Evolutionary conservation across 2,888 invertebrate species (phyloP), one percentile per base, ranked within the genome.

Genomic region (Hanleya hanleyi): DNA sequence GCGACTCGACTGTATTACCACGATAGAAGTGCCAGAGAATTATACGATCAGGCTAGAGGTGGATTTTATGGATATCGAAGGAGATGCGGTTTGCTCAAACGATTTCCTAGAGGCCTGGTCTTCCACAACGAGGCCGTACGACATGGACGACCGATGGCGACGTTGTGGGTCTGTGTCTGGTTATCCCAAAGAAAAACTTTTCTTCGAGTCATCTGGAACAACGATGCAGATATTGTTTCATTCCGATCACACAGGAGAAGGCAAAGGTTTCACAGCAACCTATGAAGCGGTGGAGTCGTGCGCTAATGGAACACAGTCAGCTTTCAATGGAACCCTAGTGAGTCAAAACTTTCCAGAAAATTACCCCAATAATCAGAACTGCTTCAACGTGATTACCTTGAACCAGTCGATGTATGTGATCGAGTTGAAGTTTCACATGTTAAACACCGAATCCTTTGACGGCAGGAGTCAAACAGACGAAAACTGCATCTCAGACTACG

Each of bases 331-430:
- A 4, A 82, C 87, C 22, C 84, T 94, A 32, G 88, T 92, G 64
- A 93, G 93, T 84, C 87, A 93, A 61, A 94, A 94, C 88, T 93
- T 92, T 87, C 94, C 94, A 0, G 91, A 57, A 5, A 35, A 68
- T 33, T 85, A 84, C 68, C 64, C 73, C 0, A 81, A 81, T 69
- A 76, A 74, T 29, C 76, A 79, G 41, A 67, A 79, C 35, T 83
- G 84, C 49, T 73, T 71, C 47, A 74, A 73, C 37, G 73, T 71
- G 6, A 80, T 84, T 18, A 61, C 72, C n/a, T 37, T 77, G 18
- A 41, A 50, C 2, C 36, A 47, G 29, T 64, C 73, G 4, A 32
- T 47, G 1, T 38, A 49, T 36, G 62, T 70, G 6, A 67, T 85
- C 22, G 81, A 83, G 49, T 57, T 84, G 12, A 64, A 61, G 18